These are phyloP conservation scores for Trachelus iudaicus DNA, from an alignment of 2,888 invertebrate genomes.

Conservation along the genomic window DNA sequence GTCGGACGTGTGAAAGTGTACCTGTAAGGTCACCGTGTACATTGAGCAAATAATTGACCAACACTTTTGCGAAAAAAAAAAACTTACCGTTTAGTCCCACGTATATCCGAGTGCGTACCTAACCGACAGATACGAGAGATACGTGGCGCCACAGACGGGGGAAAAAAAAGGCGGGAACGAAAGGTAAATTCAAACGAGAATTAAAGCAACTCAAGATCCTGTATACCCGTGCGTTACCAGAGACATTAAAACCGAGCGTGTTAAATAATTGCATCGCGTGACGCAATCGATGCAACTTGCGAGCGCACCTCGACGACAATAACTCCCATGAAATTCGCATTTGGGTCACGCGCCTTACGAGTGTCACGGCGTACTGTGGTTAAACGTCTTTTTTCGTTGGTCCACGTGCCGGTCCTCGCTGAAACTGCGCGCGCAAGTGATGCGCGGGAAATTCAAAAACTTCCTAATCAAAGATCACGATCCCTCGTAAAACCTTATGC, in stretches of 20 bases:
- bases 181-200: background rate
- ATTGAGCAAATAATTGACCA: background rate
- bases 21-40: background rate
- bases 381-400: background rate
- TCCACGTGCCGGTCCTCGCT: background rate
- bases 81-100: background rate
- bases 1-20: no score
- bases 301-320: conserved; percentile 46
- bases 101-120: background rate
- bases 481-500: background rate
- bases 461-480: background rate
- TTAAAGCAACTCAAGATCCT: background rate
- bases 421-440: background rate
- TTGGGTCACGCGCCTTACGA: conserved; percentile 47
- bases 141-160: background rate
- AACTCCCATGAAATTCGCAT: conserved; percentile 52
- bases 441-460: background rate
- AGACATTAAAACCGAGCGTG: conserved; percentile 30
- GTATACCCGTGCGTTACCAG: background rate
- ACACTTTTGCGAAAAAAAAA: background rate
- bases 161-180: background rate
- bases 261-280: conserved; percentile 55
- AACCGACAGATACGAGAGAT: background rate
- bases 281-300: conserved; percentile 41
- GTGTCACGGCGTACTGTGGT: background rate